Conservation (phyloP, 2,113 vertebrate genomes). For the Petrocephalus microphthalmus region DNA sequence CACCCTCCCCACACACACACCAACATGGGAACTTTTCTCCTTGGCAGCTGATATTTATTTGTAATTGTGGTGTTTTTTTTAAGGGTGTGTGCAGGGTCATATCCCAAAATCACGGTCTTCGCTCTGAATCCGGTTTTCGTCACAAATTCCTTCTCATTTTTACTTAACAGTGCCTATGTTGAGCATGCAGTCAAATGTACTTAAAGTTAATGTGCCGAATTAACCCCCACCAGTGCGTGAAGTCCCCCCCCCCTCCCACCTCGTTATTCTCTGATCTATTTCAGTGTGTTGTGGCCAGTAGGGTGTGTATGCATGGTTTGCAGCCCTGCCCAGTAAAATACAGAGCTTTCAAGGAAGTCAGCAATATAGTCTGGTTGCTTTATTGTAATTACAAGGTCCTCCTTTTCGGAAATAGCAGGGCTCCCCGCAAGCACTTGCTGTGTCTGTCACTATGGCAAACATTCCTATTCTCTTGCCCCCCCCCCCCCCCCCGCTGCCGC, state of each 20-base stretch:
- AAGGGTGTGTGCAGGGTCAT: slow-evolving; percentile 44
- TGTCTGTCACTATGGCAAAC: slow-evolving; percentile 35
- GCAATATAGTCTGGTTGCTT: slow-evolving; percentile 65
- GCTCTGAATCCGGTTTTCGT: slow-evolving; percentile 32
- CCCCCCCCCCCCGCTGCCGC: slow-evolving; percentile 11
- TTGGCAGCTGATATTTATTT: slow-evolving; percentile 44
- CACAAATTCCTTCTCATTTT: slow-evolving; percentile 34
- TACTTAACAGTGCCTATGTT: neutral
- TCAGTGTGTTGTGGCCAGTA: slow-evolving; percentile 55
- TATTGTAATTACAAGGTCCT: slow-evolving; percentile 73
- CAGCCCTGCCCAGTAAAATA: slow-evolving; percentile 71
- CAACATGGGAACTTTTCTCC: neutral
- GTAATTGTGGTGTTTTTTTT: slow-evolving; percentile 42
- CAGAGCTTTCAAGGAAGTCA: slow-evolving; percentile 67
- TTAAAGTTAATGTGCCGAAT: slow-evolving; percentile 2
- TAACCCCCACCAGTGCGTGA: slow-evolving; percentile 30
- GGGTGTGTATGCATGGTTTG: slow-evolving; percentile 58
- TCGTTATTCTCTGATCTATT: slow-evolving; percentile 55
- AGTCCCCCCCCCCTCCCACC: slow-evolving; percentile 36
- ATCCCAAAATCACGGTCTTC: slow-evolving; percentile 46
- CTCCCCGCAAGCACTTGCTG: slow-evolving; percentile 55
- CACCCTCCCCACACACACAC: neutral
- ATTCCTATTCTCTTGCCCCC: slow-evolving; percentile 9
- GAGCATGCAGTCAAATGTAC: slow-evolving; percentile 17
- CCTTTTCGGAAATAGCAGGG: slow-evolving; percentile 54